These are phyloP conservation scores for Lithophane socia DNA, from an alignment of 2,888 invertebrate species.

Conservation along the genomic window DNA sequence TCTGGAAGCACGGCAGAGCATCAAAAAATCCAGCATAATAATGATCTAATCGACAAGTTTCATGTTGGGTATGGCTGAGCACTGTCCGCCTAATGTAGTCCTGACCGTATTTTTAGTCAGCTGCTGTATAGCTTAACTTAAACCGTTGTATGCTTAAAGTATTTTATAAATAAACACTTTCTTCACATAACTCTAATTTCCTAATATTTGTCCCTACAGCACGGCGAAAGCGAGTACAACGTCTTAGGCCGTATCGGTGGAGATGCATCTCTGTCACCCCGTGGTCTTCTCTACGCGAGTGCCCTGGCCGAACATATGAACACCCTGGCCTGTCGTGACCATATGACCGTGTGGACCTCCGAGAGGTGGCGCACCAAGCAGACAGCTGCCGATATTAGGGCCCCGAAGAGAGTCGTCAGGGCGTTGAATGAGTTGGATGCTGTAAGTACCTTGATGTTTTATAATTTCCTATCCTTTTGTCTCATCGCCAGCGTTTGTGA, in stretches of 20 bases:
- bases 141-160: not conserved
- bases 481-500: not conserved
- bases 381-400: conserved; percentile 94
- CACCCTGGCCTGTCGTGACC: conserved; percentile 91
- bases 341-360: conserved; percentile 97
- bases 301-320: conserved; percentile 93
- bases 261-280: conserved; percentile 95
- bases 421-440: conserved; percentile 98
- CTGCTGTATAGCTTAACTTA: not conserved
- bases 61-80: not conserved
- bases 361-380: conserved; percentile 97
- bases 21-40: not conserved
- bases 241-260: conserved; percentile 97
- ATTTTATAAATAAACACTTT: not conserved
- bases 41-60: not conserved
- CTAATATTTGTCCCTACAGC: conserved; percentile 87
- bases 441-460: conserved; percentile 89
- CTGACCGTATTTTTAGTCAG: not conserved
- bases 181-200: conserved; percentile 8
- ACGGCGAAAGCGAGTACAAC: conserved; percentile 98
- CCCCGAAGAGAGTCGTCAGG: conserved; percentile 95
- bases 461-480: not conserved
- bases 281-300: conserved; percentile 94
- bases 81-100: not conserved
- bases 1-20: not conserved